Percentiles rank a stretch among this genome's conserved stretches.
Conservation (phyloP, 1,140 invertebrate species). For the Diabrotica undecimpunctata region DNA sequence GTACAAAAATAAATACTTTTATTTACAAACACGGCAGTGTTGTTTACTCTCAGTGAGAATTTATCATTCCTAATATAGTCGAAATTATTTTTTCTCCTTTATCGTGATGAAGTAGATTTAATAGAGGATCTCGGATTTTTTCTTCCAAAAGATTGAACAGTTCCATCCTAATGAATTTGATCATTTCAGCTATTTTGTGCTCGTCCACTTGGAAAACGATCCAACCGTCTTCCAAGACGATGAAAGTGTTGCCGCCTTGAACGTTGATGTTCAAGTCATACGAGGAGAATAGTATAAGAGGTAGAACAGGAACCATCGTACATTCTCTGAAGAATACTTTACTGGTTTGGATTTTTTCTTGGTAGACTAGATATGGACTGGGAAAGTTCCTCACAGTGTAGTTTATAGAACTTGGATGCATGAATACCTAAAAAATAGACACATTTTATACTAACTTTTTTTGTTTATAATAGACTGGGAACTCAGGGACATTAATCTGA, state of each 20-base stretch:
- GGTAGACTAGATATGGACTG: slow-evolving; percentile 77
- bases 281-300: slow-evolving; percentile 78
- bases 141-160: slow-evolving; percentile 71
- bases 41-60: slow-evolving; percentile 7
- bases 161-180: slow-evolving; percentile 70
- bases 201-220: slow-evolving; percentile 75
- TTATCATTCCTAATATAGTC: slow-evolving; percentile 69
- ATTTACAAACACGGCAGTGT: slow-evolving; percentile 4
- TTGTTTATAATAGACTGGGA: too few species aligned
- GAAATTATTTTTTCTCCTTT: slow-evolving; percentile 73
- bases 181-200: slow-evolving; percentile 70
- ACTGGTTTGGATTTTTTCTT: slow-evolving; percentile 79
- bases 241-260: slow-evolving; percentile 68
- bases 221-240: slow-evolving; percentile 80
- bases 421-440: slow-evolving; percentile 49
- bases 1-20: slow-evolving; percentile 9
- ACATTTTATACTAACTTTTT: too few species aligned
- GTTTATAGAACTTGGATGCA: slow-evolving; percentile 80
- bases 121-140: slow-evolving; percentile 74
- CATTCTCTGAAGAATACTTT: slow-evolving; percentile 77
- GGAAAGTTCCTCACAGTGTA: slow-evolving; percentile 60
- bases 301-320: slow-evolving; percentile 72
- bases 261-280: slow-evolving; percentile 68
- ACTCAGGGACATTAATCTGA: too few species aligned
- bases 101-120: slow-evolving; percentile 72